A percentile compares a stretch with the other conserved stretches of the same genome.
Conservation (phyloP, 2,888 invertebrate genomes). For the Eilema caniola region DNA sequence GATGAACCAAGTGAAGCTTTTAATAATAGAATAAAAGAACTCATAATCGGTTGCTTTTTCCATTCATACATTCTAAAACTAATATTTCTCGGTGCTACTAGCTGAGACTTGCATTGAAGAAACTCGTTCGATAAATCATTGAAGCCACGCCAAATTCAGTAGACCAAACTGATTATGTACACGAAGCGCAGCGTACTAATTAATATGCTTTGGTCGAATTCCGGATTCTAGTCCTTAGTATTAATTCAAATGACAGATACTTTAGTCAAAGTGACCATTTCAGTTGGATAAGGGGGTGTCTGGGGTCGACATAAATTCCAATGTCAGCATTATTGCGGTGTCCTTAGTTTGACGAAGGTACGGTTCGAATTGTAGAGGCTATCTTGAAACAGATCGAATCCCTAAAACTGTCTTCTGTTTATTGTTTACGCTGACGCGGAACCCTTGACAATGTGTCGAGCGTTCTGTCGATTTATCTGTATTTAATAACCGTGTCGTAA, state of each 20-base stretch:
- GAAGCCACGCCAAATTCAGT: conserved; percentile 39
- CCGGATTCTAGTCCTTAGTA: conserved; percentile 52
- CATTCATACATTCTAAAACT: not conserved
- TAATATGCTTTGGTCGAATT: conserved; percentile 51
- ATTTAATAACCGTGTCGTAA: conserved; percentile 48
- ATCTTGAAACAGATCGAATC: conserved; percentile 71
- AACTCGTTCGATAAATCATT: conserved; percentile 22
- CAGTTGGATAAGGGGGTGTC: conserved; percentile 66
- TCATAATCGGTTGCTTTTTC: too few relatives aligned
- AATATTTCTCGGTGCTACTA: not conserved
- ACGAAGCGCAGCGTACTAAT: conserved; percentile 41
- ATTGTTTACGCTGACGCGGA: conserved; percentile 64
- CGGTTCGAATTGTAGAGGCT: conserved; percentile 72
- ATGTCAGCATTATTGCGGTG: conserved; percentile 76
- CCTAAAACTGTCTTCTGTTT: conserved; percentile 63
- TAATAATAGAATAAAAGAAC: not conserved
- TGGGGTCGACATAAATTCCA: conserved; percentile 81
- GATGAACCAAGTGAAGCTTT: not conserved
- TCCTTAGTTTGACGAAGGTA: conserved; percentile 82
- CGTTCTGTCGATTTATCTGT: conserved; percentile 54
- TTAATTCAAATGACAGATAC: conserved; percentile 75
- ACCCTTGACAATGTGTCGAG: conserved; percentile 51
- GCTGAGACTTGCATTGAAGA: not conserved
- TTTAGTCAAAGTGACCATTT: conserved; percentile 76
- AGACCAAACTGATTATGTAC: conserved; percentile 35